Conservation (phyloP, 2,113 vertebrate genomes). For the Phalacrocorax brasilianus region DNA sequence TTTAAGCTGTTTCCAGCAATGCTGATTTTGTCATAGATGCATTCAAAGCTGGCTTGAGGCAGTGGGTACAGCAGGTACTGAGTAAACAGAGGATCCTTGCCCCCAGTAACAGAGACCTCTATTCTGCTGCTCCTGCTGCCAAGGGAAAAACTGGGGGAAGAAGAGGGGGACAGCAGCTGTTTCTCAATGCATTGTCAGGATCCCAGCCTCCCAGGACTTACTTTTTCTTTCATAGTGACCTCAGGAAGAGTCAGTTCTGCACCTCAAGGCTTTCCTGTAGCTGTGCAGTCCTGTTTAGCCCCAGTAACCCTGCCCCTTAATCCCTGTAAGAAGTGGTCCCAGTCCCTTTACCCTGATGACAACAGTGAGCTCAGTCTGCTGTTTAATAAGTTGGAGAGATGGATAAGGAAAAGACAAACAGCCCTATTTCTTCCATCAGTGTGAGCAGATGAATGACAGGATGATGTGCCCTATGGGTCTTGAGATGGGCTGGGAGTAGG, state of each 20-base stretch:
- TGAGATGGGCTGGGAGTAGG: neutral
- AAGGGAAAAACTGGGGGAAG: neutral
- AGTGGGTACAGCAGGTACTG: neutral
- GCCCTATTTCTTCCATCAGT: neutral
- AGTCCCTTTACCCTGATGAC: neutral
- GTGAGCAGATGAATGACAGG: neutral
- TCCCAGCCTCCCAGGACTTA: neutral
- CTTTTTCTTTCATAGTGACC: neutral
- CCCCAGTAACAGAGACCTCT: neutral
- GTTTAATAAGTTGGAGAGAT: neutral
- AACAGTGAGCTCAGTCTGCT: neutral
- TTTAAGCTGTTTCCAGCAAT: neutral
- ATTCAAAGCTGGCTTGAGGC: neutral
- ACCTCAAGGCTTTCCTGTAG: neutral
- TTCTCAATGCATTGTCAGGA: neutral
- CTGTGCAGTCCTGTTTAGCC: neutral
- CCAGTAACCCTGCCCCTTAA: neutral
- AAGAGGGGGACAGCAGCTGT: rapidly evolving
- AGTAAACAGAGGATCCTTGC: neutral
- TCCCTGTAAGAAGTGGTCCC: neutral
- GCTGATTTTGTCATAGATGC: neutral
- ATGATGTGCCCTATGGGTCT: neutral
- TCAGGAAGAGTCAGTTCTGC: neutral
- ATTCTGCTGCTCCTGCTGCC: neutral
- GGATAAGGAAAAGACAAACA: neutral